Evolutionary conservation across 2,888 invertebrate species (phyloP).

Genomic region (Nomada lathburiana): DNA sequence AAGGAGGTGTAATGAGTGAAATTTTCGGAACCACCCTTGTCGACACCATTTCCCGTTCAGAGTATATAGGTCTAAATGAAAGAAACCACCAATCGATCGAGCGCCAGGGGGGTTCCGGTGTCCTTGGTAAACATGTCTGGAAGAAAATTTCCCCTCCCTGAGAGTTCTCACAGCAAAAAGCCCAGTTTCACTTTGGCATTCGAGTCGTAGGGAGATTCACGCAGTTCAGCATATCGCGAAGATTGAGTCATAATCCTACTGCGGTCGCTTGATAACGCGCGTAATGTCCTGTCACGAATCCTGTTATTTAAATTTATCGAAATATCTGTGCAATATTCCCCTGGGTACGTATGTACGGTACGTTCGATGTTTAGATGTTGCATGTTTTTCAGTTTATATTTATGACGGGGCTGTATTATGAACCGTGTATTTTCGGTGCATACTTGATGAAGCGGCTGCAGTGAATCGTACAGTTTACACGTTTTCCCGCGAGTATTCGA

Average conservation of each 20-base stretch:
- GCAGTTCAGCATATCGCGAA: not conserved
- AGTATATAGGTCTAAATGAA: not conserved
- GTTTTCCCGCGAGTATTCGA: not conserved
- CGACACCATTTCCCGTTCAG: not conserved
- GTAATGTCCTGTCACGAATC: not conserved
- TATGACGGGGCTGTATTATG: not conserved
- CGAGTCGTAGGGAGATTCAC: not conserved
- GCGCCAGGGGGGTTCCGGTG: not conserved
- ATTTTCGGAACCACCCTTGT: slow-evolving; percentile 1
- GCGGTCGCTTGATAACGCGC: not conserved
- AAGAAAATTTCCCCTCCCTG: no score
- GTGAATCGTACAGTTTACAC: not conserved
- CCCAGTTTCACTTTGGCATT: not conserved
- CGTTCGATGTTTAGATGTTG: not conserved
- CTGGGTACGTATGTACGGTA: no score
- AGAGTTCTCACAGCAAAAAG: not conserved
- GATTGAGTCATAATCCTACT: not conserved
- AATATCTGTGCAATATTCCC: not conserved
- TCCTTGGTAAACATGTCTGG: no score
- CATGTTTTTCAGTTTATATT: not conserved
- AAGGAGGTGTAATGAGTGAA: not conserved
- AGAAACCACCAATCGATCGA: not conserved
- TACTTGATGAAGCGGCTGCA: not conserved
- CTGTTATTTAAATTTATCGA: not conserved
- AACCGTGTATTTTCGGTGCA: slow-evolving; percentile 5